phyloP scores from a whole-genome alignment of 2,113 vertebrate genomes.

The Physeter macrocephalus region DNA sequence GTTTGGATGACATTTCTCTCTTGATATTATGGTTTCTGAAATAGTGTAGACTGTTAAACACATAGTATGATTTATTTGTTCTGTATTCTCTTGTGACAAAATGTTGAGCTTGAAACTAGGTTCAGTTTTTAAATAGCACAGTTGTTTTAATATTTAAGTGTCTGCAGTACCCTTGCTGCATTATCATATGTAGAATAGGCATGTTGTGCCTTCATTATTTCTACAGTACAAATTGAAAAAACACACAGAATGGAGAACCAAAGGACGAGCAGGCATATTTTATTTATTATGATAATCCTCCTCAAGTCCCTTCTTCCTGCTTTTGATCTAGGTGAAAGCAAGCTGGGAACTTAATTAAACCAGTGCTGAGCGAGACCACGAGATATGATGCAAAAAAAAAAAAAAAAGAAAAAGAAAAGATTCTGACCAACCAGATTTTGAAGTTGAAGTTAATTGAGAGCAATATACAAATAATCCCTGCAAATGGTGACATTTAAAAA shows the following conservation, averaged over 20 bases:
- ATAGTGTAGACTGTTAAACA: neutral
- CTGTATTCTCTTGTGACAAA: constrained; percentile 11
- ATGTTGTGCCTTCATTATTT: constrained; percentile 56
- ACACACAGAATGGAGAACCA: constrained; percentile 22
- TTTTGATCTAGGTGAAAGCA: constrained; percentile 73
- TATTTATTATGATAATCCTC: constrained; percentile 74
- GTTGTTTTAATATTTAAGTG: constrained; percentile 45
- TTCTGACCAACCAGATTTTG: constrained; percentile 64
- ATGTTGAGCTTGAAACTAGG: constrained; percentile 33
- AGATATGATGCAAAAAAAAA: constrained; percentile 6
- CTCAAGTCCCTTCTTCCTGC: constrained; percentile 48
- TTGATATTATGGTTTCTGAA: constrained; percentile 2
- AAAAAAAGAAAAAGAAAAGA: neutral
- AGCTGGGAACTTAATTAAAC: constrained; percentile 74
- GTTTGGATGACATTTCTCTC: neutral
- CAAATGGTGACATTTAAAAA: constrained; percentile 66
- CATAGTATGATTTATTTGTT: neutral
- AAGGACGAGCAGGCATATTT: constrained; percentile 44
- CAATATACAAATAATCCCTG: constrained; percentile 69
- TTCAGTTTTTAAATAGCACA: constrained; percentile 42
- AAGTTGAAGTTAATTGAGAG: constrained; percentile 71
- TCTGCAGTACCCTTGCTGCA: neutral
- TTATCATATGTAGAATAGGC: constrained; percentile 44
- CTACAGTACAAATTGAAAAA: constrained; percentile 36
- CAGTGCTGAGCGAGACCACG: constrained; percentile 24